Evolutionary conservation across 2,113 vertebrate species (phyloP), one percentile per base, ranked within the genome.

Genomic region (Trichomycterus rosablanca): DNA sequence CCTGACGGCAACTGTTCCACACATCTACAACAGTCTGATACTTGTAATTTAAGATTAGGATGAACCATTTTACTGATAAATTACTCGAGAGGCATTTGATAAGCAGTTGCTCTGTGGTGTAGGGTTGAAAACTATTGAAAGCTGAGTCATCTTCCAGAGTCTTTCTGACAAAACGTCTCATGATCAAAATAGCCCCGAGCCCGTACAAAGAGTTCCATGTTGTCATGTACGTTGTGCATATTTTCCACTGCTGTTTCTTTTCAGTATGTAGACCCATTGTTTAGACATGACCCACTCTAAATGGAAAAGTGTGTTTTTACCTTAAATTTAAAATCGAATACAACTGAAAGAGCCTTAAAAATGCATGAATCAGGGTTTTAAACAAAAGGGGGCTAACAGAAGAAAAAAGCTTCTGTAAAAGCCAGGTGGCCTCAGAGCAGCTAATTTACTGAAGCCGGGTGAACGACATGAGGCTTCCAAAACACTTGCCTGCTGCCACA

Each of bases 401-500:
- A 4, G 7, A 11, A 34, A 34, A 53, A 44, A 18, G 6, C 42
- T 7, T 2, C 42, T 15, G 8, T 7, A 40, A 40, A 2, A 40
- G 3, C 37, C 34, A 44, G 16, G 42, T 18, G 16, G 7, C 8
- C 15, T 44, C 3, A 30, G 3, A 30, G 26, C 26, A 30, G 26
- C 26, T 30, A 11, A 3, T 16, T n/a, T 18, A 64, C 63, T 66
- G 60, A 57, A 78, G 67, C 35, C 46, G 28, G 28, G 19, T 15
- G n/a, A 32, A 26, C 18, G 4, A 19, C 55, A 32, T 57, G 44
- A 54, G 37, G 28, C 66, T 75, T 72, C 49, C 62, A 64, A 66
- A 71, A 63, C 19, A 12, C 35, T 62, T 24, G 49, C 39, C 65
- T 64, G 74, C 70, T 59, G 52, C 56, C 63, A 68, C 56, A 74